Evolutionary conservation across 2,797 vertebrate species (phyloP).

Genomic region (Decapterus maruadsi): DNA sequence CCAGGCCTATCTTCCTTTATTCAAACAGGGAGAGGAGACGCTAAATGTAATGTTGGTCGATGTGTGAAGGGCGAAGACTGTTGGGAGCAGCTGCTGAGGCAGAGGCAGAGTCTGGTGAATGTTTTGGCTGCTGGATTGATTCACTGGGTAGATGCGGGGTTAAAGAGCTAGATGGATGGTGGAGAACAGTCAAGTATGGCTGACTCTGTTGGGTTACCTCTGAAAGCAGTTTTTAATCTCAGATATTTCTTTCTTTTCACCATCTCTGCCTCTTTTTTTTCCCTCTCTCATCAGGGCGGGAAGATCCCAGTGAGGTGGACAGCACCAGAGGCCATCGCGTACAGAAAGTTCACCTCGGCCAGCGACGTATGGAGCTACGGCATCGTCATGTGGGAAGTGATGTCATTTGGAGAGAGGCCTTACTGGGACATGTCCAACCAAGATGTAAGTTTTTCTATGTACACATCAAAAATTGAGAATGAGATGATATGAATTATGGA

Average conservation of each 20-base stretch:
- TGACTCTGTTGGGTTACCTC: neutral
- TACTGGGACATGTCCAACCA: constrained; percentile 99
- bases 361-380: constrained; percentile 99
- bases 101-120: constrained; percentile 24
- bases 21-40: constrained; percentile 63
- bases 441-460: constrained; percentile 87
- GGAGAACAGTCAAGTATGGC: neutral
- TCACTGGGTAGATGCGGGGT: constrained; percentile 16
- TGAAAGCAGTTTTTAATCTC: neutral
- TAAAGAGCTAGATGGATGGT: constrained; percentile 27
- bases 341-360: constrained; percentile 98
- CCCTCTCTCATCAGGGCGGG: constrained; percentile 88
- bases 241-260: constrained; percentile 11
- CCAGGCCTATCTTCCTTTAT: constrained; percentile 62
- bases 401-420: constrained; percentile 98
- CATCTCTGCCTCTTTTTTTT: neutral
- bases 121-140: constrained; percentile 50
- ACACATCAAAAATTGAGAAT: neutral
- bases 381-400: constrained; percentile 99
- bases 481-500: neutral
- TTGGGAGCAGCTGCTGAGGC: constrained; percentile 54
- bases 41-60: constrained; percentile 71
- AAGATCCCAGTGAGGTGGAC: constrained; percentile 99
- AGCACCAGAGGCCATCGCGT: constrained; percentile 96
- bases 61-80: constrained; percentile 73